A percentile compares a stretch with the other conserved stretches of the same genome.
Conservation (phyloP, 53 echinoderm and acorn worm genomes). For the Luidia sarsii region DNA sequence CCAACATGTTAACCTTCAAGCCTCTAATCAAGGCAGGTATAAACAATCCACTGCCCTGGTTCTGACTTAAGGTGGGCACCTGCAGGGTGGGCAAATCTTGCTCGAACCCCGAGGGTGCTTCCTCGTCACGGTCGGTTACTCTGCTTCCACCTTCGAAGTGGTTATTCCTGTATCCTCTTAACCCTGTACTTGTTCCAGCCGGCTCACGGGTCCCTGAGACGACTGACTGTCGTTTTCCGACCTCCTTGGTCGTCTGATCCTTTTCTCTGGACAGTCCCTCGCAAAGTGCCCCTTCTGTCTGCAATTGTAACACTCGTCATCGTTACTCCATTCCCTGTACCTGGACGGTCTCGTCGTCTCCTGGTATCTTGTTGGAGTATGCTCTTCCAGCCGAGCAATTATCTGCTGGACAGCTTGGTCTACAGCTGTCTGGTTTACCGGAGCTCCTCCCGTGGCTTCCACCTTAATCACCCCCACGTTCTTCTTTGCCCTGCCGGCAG, state of each 20-base stretch:
- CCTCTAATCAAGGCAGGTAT: constrained; percentile 34
- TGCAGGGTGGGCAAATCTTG: not conserved
- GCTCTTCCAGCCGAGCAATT: not conserved
- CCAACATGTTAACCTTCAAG: constrained; percentile 14
- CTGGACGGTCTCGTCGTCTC: not conserved
- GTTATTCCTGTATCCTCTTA: not conserved
- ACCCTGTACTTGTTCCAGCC: constrained; percentile 2
- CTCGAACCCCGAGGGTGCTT: not conserved
- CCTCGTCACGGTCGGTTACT: not conserved
- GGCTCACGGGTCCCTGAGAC: constrained; percentile 8
- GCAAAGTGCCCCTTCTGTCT: constrained; percentile 24
- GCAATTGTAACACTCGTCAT: constrained; percentile 41
- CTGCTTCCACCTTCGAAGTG: not conserved
- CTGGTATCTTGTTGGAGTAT: not conserved
- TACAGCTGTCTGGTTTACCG: not conserved
- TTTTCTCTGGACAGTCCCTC: not conserved
- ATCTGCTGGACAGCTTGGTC: constrained; percentile 3
- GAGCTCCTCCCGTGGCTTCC: not conserved
- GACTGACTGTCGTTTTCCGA: constrained; percentile 20
- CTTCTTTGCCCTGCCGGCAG: not conserved
- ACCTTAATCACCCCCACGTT: not conserved
- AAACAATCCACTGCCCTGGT: constrained; percentile 2
- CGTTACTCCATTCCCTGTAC: not conserved
- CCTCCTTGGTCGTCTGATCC: not conserved
- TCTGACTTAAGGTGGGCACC: not conserved